Evolutionary conservation across 2,888 invertebrate genomes (phyloP), one percentile per base, ranked within the genome.

Genomic region (Thereva nobilitata): DNA sequence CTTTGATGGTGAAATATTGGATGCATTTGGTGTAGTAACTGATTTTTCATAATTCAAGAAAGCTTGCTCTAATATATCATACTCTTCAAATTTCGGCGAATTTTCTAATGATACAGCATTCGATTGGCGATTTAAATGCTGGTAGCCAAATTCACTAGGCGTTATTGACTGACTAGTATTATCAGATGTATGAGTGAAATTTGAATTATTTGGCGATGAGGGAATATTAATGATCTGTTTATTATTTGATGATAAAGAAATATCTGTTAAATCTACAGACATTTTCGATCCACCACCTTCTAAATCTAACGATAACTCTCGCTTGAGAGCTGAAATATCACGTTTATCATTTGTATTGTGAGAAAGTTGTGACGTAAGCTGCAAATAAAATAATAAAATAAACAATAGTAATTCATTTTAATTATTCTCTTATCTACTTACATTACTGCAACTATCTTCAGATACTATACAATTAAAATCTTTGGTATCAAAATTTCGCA

Each of bases 131-230:
- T 81, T 81, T 54, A 81, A 71, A 68, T 81, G 78, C 68, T 81
- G 80, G 72, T 81, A 81, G 59, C 81, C 79, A 72, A 76, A 81
- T 70, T 81, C 81, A 70, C 81, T 81, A 52, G 81, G 81, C 10
- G 81, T 81, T 49, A 81, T 78, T 69, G 81, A 81, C 71, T 81
- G 81, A 77, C 81, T 81, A 76, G 81, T 81, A 71, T 80, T 80
- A 71, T 81, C 81, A 35, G 74, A 74, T 10, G 74, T 73, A 42
- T 71, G 73, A 40, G 81, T 79, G 57, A 78, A 76, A 69, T 78
- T 79, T 3, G 79, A 77, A 55, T 77, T 77, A 68, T 79, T 80
- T 40, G 71, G 72, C 41, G 80, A 80, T 23, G 80, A 79, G 64
- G 78, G 76, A 54, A 76, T 73, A 67, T 71, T 71, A 67, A 69